These are phyloP conservation scores for Harpegnathos saltator DNA, from an alignment of 1,140 invertebrate species.

Conservation along the genomic window DNA sequence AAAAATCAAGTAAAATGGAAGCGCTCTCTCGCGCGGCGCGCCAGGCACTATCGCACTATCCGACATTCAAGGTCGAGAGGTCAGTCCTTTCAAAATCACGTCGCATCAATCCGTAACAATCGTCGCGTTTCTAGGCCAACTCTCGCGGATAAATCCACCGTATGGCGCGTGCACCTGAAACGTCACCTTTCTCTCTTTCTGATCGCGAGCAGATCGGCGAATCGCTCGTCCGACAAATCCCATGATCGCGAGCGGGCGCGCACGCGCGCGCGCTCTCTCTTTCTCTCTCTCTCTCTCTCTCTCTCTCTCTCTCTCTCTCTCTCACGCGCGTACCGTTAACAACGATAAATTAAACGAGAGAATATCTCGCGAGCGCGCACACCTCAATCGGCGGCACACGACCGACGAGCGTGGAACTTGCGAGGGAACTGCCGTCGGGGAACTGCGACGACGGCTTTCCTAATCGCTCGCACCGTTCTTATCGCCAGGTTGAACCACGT, in stretches of 20 bases:
- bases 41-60: constrained; percentile 38
- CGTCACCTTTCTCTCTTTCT: constrained; percentile 29
- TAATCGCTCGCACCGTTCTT: neutral
- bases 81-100: constrained; percentile 27
- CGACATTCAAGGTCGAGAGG: constrained; percentile 49
- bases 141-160: constrained; percentile 50
- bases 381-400: constrained; percentile 26
- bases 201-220: constrained; percentile 25
- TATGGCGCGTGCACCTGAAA: constrained; percentile 52
- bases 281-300: no score
- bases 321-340: constrained; percentile 28
- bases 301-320: no score
- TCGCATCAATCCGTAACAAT: constrained; percentile 21
- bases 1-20: neutral
- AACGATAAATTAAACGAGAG: neutral
- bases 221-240: constrained; percentile 51
- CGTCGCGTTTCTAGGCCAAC: constrained; percentile 57
- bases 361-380: constrained; percentile 2
- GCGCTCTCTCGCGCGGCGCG: neutral
- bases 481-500: constrained; percentile 39
- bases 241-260: constrained; percentile 12
- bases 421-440: constrained; percentile 3
- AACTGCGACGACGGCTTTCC: neutral
- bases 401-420: constrained; percentile 29
- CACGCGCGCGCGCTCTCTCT: neutral